These are phyloP conservation scores for Sisyra terminalis DNA, from an alignment of 2,888 invertebrate species.

Conservation along the genomic window DNA sequence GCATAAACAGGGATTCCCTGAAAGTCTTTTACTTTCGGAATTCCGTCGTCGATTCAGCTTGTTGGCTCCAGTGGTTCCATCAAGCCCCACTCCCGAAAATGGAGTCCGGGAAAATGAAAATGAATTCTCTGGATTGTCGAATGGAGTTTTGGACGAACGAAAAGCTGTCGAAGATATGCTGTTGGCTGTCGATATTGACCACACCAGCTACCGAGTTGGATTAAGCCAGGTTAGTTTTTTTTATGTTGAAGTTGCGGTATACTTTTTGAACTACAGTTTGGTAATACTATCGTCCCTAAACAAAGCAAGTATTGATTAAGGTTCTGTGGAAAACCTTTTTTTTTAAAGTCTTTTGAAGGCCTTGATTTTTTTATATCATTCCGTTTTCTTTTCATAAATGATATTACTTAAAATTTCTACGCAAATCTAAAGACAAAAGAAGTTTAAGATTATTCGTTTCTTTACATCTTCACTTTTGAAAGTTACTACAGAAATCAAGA, in stretches of 20 bases:
- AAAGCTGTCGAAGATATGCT: slow-evolving; percentile 73
- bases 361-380: no score
- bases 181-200: slow-evolving; percentile 65
- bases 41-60: slow-evolving; percentile 71
- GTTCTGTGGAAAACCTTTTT: not conserved
- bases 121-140: slow-evolving; percentile 10
- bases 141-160: slow-evolving; percentile 32
- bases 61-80: slow-evolving; percentile 25
- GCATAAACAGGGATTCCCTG: slow-evolving; percentile 88
- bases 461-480: no score
- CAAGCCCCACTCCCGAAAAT: slow-evolving; percentile 22
- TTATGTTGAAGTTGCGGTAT: no score
- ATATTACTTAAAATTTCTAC: no score
- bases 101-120: not conserved
- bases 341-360: no score
- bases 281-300: not conserved
- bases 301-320: not conserved
- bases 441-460: no score
- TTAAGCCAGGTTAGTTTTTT: slow-evolving; percentile 66
- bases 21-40: slow-evolving; percentile 74
- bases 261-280: not conserved
- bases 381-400: no score
- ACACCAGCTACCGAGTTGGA: slow-evolving; percentile 75
- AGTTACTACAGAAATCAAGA: no score
- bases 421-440: no score